phyloP scores from a whole-genome alignment of 2,113 vertebrate genomes.

The Burhinus oedicnemus region DNA sequence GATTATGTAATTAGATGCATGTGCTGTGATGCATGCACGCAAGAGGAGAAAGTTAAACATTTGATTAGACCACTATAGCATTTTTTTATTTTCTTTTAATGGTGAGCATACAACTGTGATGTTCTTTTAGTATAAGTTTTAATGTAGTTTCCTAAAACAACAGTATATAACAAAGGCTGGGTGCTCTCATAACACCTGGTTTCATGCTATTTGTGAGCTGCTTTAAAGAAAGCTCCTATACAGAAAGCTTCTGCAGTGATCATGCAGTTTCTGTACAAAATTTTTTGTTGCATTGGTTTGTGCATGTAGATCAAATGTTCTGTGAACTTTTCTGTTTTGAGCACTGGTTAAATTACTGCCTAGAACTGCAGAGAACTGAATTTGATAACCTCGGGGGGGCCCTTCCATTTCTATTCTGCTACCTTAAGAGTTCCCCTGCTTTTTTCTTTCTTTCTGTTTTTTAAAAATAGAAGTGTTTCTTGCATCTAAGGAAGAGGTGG shows the following conservation, averaged over 20 bases:
- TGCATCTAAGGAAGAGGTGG: background rate
- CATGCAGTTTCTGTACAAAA: background rate
- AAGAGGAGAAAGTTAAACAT: background rate
- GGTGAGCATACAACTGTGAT: background rate
- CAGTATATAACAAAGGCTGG: background rate
- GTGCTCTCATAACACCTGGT: background rate
- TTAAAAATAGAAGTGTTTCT: background rate
- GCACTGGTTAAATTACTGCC: background rate
- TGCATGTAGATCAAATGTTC: background rate
- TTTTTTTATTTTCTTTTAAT: slow-evolving; percentile 19
- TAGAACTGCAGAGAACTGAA: background rate
- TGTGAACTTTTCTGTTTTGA: background rate
- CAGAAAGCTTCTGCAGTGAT: background rate
- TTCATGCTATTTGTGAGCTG: background rate
- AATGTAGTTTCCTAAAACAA: background rate
- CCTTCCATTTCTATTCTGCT: background rate
- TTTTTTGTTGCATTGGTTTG: background rate
- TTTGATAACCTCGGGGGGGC: rapidly evolving
- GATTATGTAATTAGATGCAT: background rate
- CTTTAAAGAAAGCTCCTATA: background rate
- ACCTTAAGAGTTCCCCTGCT: background rate
- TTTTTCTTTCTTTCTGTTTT: background rate
- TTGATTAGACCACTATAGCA: background rate
- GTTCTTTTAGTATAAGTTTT: background rate
- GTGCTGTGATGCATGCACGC: background rate